Base-by-base conservation (phyloP, 2,888 invertebrate genomes). In the Pomacea canaliculata region DNA sequence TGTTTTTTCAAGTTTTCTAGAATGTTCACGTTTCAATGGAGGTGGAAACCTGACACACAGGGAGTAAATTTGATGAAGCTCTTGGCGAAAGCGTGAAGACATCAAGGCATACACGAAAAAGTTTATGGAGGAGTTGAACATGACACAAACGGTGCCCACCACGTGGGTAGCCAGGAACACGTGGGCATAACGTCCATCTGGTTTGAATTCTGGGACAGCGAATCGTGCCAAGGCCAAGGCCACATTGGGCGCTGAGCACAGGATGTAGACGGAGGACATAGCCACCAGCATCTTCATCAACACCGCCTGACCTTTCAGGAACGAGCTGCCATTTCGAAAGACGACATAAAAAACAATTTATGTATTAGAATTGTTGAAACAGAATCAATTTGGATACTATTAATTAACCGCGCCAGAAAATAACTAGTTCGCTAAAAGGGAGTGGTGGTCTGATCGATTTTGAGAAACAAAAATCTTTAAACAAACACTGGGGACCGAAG, bases 71-170 rank as follows among this genome's bases (percentile, higher is more conserved):
- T 2, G 10, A 3, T n/a, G 10, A 10, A 63, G 63, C 19, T 63
- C 63, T 12, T 27, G 63, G 12, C 27, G n/a, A 27, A 63, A 63
- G 10, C 63, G 63, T 23, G 63, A 63, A 10, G 63, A 63, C 63
- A 23, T 23, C 7, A 8, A 4, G 56, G 1, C 5, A 13, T 70
- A 70, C 1, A 70, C 56, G 18, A 51, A 51, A 56, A 70, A 70
- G 27, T 51, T 70, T 49, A 70, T 27, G 56, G 51, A 51, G 10
- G n/a, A 51, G 70, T 70, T 70, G 70, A 70, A 16, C 56, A 51
- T 48, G 19, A 49, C 16, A 18, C 48, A 8, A 2, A 13, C 49
- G 18, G 19, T n/a, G 49, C 70, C 23, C n/a, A 51, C 10, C 23
- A 18, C 10, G 70, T 51, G n/a, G 5, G 23, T 19, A 18, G 49